Percentiles rank a stretch among this genome's conserved stretches.
These are phyloP conservation scores for Tauraco erythrolophus DNA, from an alignment of 2,113 vertebrate genomes.

Conservation along the genomic window DNA sequence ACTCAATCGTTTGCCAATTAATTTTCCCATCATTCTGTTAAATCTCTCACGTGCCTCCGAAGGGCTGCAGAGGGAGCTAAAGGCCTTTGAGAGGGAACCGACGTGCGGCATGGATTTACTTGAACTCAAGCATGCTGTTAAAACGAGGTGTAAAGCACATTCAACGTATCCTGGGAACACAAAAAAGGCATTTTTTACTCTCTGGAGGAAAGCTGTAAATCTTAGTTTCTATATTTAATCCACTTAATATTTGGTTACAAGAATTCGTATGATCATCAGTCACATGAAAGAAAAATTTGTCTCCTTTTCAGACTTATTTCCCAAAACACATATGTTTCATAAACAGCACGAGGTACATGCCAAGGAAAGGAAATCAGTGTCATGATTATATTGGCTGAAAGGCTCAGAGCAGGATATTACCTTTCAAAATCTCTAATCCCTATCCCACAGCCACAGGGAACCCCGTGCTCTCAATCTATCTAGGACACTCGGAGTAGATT, in stretches of 20 bases:
- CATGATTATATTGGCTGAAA: background rate
- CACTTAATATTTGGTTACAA: constrained; percentile 17
- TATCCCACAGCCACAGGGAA: accelerated
- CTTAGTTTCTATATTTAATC: constrained; percentile 35
- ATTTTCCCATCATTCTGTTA: background rate
- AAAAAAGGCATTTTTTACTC: background rate
- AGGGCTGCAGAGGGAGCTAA: constrained; percentile 69
- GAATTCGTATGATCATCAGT: constrained; percentile 18
- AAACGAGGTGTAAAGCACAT: constrained; percentile 9
- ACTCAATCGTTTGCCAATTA: background rate
- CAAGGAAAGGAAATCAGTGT: constrained; percentile 29
- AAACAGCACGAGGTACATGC: background rate
- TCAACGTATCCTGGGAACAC: background rate
- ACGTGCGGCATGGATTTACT: background rate
- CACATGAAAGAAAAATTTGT: background rate
- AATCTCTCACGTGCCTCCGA: background rate
- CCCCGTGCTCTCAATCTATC: background rate
- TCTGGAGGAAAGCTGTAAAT: background rate
- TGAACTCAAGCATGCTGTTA: background rate
- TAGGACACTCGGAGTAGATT: background rate
- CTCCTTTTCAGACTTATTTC: constrained; percentile 9
- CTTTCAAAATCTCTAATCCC: constrained; percentile 34
- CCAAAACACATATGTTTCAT: constrained; percentile 21
- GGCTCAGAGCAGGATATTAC: constrained; percentile 49
- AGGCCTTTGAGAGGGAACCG: constrained; percentile 7